Evolutionary conservation across 2,797 vertebrate genomes (phyloP).

Genomic region (Lepilemur septentrionalis): DNA sequence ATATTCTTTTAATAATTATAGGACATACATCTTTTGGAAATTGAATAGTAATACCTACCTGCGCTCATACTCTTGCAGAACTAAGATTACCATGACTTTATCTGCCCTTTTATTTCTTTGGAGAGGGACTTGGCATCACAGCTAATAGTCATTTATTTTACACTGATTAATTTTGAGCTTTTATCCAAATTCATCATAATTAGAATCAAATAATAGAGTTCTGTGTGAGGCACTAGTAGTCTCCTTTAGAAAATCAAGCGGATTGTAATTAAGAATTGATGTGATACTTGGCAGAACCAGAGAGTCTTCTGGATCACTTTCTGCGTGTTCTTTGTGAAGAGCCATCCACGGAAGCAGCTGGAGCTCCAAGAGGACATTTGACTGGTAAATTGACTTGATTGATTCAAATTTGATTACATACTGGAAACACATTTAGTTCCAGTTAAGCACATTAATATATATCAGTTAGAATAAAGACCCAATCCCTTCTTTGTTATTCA

Average conservation of each 20-base stretch:
- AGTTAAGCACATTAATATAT: constrained; percentile 81
- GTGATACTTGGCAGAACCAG: neutral
- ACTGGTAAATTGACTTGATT: constrained; percentile 82
- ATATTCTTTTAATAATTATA: neutral
- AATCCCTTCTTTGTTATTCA: constrained; percentile 84
- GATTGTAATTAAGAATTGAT: constrained; percentile 64
- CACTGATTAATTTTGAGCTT: constrained; percentile 2
- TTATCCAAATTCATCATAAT: neutral
- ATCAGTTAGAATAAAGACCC: constrained; percentile 82
- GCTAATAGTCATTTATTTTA: constrained; percentile 1
- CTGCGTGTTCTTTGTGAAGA: constrained; percentile 64
- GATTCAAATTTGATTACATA: constrained; percentile 85
- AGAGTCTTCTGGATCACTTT: constrained; percentile 64
- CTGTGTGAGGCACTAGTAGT: neutral
- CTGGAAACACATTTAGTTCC: constrained; percentile 82
- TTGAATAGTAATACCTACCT: neutral
- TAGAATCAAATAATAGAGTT: constrained; percentile 49
- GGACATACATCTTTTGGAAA: neutral
- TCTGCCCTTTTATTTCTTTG: neutral
- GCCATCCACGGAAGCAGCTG: constrained; percentile 72
- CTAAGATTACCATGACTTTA: neutral
- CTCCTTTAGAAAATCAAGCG: constrained; percentile 67
- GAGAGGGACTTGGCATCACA: neutral
- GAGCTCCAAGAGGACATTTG: constrained; percentile 76
- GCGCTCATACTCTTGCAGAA: neutral